Percentiles rank a stretch among this genome's conserved stretches.
These are phyloP conservation scores for Lithobates pipiens DNA, from an alignment of 2,797 vertebrate species.

Conservation along the genomic window DNA sequence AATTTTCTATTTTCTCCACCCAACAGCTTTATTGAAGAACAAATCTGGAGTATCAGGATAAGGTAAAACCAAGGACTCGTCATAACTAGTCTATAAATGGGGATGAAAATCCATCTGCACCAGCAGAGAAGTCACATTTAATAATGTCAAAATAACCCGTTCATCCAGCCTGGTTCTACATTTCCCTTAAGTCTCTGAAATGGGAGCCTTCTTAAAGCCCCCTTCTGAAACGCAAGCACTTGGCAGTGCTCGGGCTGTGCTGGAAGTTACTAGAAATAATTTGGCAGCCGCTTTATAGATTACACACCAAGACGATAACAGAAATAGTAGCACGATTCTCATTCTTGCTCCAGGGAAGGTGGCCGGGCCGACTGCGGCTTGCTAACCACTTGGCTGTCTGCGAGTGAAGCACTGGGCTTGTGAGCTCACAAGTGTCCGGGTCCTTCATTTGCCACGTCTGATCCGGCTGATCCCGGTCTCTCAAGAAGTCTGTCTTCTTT, in stretches of 20 bases:
- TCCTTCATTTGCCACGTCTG: background rate
- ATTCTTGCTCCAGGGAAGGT: background rate
- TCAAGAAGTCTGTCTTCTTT: background rate
- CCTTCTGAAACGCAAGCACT: slow-evolving; percentile 7
- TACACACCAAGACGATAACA: slow-evolving; percentile 8
- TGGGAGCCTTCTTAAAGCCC: background rate
- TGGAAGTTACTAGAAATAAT: slow-evolving; percentile 21
- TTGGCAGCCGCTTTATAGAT: slow-evolving; percentile 3
- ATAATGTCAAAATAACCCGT: background rate
- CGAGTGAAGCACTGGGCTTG: background rate
- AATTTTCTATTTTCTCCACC: too few species aligned
- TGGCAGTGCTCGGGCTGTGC: background rate
- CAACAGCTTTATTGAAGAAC: background rate
- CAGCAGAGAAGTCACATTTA: background rate
- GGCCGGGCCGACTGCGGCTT: background rate
- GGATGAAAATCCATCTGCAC: background rate
- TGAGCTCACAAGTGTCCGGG: background rate
- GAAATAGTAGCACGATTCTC: slow-evolving; percentile 20
- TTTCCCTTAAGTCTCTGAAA: background rate
- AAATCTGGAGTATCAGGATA: background rate
- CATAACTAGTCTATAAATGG: background rate
- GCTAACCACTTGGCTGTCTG: background rate
- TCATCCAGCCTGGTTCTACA: background rate
- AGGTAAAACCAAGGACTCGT: background rate
- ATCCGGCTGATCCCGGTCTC: background rate